Base-by-base conservation (phyloP, 2,888 invertebrate genomes). In the Nemotelus pantherinus region DNA sequence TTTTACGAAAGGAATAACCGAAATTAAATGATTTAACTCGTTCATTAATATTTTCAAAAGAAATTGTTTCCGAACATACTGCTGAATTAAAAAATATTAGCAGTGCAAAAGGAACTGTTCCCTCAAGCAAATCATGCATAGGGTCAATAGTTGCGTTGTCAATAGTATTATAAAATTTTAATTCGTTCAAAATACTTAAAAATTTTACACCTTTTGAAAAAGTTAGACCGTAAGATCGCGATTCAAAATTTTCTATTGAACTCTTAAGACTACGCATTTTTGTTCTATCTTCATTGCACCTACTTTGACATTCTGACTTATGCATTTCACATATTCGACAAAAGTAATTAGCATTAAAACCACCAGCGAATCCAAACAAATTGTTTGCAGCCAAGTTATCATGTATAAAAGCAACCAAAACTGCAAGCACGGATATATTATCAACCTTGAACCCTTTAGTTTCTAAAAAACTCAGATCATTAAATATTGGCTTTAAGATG, bases 91-190 rank as follows among this genome's bases (percentile, higher is more conserved):
- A 76, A 39, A 79, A 79, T 39, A 55, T 68, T 45, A 55, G 45
- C 7, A 80, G 45, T n/a, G 57, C 50, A 68, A 55, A 79, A 39
- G 79, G 68, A 9, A 76, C 75, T 48, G 70, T 70, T 6, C 80
- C 80, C 72, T 80, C 80, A 10, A 77, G 63, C 0, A 76, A 43
- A 74, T 80, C 79, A 25, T 80, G 79, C 80, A 78, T 80, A 9
- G 75, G 63, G 53, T 79, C 79, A 65, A 77, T 76, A n/a, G 76
- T 77, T 44, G 64, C n/a, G 55, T 79, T 77, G 10, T 79, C 63
- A n/a, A 77, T 47, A 4, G 70, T 76, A 48, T 77, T 57, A 43
- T 57, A 79, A 58, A 65, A 75, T 41, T 70, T 47, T 39, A 77
- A 47, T 3, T 79, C 75, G 53, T 77, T 77, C 53, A 79, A 67